A percentile compares a stretch with the other conserved stretches of the same genome.
These are phyloP conservation scores for Anas georgica DNA, from an alignment of 2,797 vertebrate species.

Conservation along the genomic window DNA sequence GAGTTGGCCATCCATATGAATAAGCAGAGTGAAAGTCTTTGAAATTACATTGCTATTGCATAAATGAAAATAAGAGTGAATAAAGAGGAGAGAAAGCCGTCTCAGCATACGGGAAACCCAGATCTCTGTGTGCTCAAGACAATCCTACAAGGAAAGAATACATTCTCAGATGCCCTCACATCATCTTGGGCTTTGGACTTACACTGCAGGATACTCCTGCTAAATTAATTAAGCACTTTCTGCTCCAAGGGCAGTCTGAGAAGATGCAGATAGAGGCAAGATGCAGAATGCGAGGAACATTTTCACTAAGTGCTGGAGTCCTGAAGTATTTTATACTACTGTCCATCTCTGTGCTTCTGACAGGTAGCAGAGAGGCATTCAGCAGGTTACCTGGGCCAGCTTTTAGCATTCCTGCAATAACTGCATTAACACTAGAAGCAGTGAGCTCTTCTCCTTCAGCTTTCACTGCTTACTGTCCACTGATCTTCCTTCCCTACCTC, in stretches of 20 bases:
- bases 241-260: not conserved
- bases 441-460: not conserved
- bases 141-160: not conserved
- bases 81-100: not conserved
- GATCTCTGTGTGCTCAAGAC: not conserved
- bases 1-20: not conserved
- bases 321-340: not conserved
- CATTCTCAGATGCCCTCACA: not conserved
- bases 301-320: not conserved
- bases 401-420: not conserved
- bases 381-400: not conserved
- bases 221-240: not conserved
- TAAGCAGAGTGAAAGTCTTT: not conserved
- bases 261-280: not conserved
- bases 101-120: fast-evolving
- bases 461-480: not conserved
- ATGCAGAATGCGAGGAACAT: not conserved
- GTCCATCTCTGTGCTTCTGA: not conserved
- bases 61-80: not conserved
- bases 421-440: not conserved
- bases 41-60: not conserved
- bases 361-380: not conserved
- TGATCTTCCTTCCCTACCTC: not conserved
- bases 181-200: not conserved
- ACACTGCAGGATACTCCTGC: not conserved